Conservation (phyloP, 2,113 vertebrate genomes). For the Aegithalos caudatus region DNA sequence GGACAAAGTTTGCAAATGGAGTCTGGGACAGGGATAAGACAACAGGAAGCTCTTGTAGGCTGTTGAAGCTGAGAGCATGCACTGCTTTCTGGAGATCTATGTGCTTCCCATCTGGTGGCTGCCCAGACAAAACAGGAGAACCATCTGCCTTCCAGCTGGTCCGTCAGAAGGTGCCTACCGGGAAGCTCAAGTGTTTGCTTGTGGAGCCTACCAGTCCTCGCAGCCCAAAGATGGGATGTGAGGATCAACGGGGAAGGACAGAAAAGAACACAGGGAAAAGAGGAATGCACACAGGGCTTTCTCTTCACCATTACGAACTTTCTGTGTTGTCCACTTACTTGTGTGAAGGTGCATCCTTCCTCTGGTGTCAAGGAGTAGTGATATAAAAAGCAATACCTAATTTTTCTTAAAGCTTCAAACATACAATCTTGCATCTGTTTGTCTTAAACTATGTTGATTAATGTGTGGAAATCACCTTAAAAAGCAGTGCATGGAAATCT, state of each 20-base stretch:
- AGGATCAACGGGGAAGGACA: not conserved
- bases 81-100: not conserved
- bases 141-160: slow-evolving; percentile 60
- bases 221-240: not conserved
- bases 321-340: not conserved
- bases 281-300: not conserved
- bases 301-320: not conserved
- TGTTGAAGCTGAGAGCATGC: not conserved
- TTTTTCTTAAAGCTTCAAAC: not conserved
- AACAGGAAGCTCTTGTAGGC: not conserved
- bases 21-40: not conserved
- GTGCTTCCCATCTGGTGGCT: slow-evolving; percentile 42
- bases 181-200: not conserved
- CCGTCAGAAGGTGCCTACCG: not conserved
- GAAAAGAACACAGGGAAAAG: not conserved
- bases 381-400: not conserved
- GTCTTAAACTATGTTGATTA: not conserved
- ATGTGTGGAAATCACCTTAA: no score
- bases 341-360: not conserved
- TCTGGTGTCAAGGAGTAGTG: not conserved
- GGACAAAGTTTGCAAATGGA: not conserved
- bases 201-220: not conserved
- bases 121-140: slow-evolving; percentile 42
- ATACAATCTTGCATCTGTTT: not conserved
- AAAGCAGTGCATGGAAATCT: not conserved